These are phyloP conservation scores for Pseudolaguvia tuberculata DNA, from an alignment of 2,113 vertebrate species.

Conservation along the genomic window DNA sequence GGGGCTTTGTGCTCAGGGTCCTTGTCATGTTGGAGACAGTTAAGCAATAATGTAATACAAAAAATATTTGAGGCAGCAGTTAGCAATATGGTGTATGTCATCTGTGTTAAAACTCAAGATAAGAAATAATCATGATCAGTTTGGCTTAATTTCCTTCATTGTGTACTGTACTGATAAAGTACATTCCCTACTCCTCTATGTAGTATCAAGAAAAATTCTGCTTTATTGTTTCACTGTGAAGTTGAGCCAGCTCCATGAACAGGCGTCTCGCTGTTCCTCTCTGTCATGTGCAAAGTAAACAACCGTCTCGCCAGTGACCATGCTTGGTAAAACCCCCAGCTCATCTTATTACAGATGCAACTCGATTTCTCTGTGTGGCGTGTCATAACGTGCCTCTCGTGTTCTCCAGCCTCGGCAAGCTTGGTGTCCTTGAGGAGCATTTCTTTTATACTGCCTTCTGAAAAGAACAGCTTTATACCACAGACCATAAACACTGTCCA, in stretches of 20 bases:
- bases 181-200: neutral
- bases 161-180: no score
- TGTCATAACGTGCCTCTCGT: neutral
- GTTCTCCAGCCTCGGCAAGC: neutral
- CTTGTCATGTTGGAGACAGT: no score
- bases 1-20: no score
- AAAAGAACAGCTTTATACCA: neutral
- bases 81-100: no score
- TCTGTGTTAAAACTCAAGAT: no score
- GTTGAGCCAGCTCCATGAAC: neutral
- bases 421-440: neutral
- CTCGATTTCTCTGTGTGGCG: neutral
- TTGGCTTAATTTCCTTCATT: no score
- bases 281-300: constrained; percentile 12
- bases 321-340: constrained; percentile 26
- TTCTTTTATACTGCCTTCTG: neutral
- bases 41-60: no score
- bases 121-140: no score
- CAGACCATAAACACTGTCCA: neutral
- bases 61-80: no score
- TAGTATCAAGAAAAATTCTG: neutral
- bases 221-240: neutral
- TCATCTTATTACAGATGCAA: constrained; percentile 13
- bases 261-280: constrained; percentile 1
- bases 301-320: constrained; percentile 16